Evolutionary conservation across 2,888 invertebrate species (phyloP), one percentile per base, ranked within the genome.

Genomic region (Hetaerina titia): DNA sequence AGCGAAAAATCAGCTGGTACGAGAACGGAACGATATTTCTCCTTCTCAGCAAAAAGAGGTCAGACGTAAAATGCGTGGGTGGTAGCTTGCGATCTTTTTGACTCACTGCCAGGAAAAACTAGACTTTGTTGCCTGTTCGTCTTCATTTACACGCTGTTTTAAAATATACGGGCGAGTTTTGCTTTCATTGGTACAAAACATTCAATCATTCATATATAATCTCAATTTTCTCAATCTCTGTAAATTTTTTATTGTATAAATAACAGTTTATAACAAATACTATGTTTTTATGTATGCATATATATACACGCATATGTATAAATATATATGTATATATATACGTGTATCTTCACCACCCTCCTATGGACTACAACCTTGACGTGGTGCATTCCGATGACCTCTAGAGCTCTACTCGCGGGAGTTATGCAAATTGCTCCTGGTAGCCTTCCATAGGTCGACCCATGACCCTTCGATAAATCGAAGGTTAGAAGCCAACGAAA

Each of bases 1-100:
- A 22, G 92, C 92, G 69, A 69, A 92, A 92, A 92, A 92, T 92
- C 92, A 92, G 74, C 92, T 92, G 92, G 22, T n/a, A 58, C 22
- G 13, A n/a, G 89, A 9, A 89, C 15, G 63, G 2, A 31, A 25
- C 69, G 25, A n/a, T n/a, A 56, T n/a, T 56, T 25, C 56, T 69
- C n/a, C 45, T 45, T 57, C 2, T 56, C 56, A 57, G 56, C 92
- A 15, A n/a, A 92, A 92, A 74, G 45, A 69, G 92, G 92, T 69
- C 92, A 92, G 64, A 69, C 57, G 56, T 56, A n/a, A 69, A 74
- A n/a, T 22, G 25, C 17, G 74, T 6, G 31, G 64, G 90, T n/a
- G 92, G 19, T 56, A 56, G 7, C 92, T 92, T 74, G 56, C 64
- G 60, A 56, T 74, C 92, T 22, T 69, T 69, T 92, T 92, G 92